Evolutionary conservation across 2,113 vertebrate species (phyloP).

Genomic region (Stigmatopora nigra): DNA sequence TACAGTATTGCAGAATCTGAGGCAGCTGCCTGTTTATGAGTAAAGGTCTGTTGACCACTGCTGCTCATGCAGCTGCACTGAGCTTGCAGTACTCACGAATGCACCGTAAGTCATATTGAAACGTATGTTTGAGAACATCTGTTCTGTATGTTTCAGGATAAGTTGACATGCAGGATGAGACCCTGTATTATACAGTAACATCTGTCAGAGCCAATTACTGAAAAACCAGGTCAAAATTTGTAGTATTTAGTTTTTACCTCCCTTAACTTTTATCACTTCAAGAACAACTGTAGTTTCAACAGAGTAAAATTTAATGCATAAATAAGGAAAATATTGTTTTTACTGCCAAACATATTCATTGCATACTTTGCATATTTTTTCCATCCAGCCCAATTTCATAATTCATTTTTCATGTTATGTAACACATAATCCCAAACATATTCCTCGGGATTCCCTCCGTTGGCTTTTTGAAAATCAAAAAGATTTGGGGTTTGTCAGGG

Average conservation of each 20-base stretch:
- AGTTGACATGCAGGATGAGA: slow-evolving; percentile 33
- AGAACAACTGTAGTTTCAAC: too few species aligned
- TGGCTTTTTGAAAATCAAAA: slow-evolving; percentile 7
- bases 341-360: too few species aligned
- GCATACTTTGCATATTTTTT: not conserved
- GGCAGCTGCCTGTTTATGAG: not conserved
- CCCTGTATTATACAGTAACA: slow-evolving; percentile 39
- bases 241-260: not conserved
- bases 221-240: slow-evolving; percentile 24
- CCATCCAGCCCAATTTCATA: not conserved
- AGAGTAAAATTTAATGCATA: too few species aligned
- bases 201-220: slow-evolving; percentile 45
- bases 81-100: slow-evolving; percentile 15
- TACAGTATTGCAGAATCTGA: not conserved
- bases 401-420: not conserved
- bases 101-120: slow-evolving; percentile 35
- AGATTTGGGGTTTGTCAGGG: slow-evolving; percentile 14
- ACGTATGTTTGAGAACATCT: slow-evolving; percentile 25
- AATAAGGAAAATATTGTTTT: too few species aligned
- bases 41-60: slow-evolving; percentile 40
- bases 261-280: not conserved
- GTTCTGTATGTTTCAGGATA: slow-evolving; percentile 28
- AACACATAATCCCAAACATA: slow-evolving; percentile 4
- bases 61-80: slow-evolving; percentile 27
- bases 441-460: slow-evolving; percentile 1